Base-by-base conservation (phyloP, 2,888 invertebrate genomes). In the Latrodectus elegans region DNA sequence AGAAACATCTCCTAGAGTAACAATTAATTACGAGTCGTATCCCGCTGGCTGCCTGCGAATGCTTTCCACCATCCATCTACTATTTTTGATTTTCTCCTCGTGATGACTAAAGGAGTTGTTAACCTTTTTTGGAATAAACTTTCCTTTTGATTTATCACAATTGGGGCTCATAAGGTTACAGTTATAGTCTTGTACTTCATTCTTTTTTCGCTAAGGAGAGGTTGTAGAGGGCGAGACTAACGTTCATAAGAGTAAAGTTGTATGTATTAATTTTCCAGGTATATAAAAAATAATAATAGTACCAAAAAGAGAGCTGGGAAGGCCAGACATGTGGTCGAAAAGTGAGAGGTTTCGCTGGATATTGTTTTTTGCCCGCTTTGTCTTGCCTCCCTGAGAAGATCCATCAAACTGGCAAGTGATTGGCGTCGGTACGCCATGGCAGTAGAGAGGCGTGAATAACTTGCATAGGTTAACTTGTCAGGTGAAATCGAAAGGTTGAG, bases 341-440 rank as follows among this genome's bases (percentile, higher is more conserved):
- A 60, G 60, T n/a, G 60, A 60, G 60, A 60, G n/a, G n/a, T 15
- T 12, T n/a, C 12, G 12, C 8, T 60, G 11, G n/a, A 60, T 60
- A 60, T 38, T 70, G 26, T 70, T 70, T 70, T 38, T 26, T 26
- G n/a, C 15, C 15, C 14, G 60, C 14, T 52, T 75, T 60, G 15
- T 52, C 17, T 65, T 76, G 64, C 53, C 17, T 52, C 53, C 17
- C 51, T 12, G 73, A 49, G 67, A 67, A 72, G 73, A 85, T 85
- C 85, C 85, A 85, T 85, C 85, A 85, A 79, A 79, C 53, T 85
- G 85, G 85, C 85, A 80, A 81, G 79, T 85, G 86, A 87, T 81
- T 87, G 86, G 76, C 86, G 73, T 81, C 38, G 67, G 53, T 12
- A 70, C 49, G 67, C 11, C 15, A 67, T 65, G 51, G 78, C 70